These are phyloP conservation scores for Spodoptera exigua DNA, from an alignment of 2,888 invertebrate species.

Conservation along the genomic window DNA sequence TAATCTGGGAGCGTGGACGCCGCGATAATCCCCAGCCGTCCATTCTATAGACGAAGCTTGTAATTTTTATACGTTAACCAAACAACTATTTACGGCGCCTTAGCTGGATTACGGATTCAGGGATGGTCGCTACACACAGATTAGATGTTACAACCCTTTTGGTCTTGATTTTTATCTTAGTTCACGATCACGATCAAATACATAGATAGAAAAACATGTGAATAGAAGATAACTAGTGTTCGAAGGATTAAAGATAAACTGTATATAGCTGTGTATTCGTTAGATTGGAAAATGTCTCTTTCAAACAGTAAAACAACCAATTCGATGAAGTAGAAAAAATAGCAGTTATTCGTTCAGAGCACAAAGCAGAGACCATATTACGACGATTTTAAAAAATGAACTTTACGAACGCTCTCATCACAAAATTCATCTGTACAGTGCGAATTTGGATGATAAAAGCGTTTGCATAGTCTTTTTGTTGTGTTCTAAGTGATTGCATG, in stretches of 20 bases:
- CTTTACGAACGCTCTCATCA: neutral
- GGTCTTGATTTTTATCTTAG: neutral
- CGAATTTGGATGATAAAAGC: conserved; percentile 10
- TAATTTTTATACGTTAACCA: conserved; percentile 75
- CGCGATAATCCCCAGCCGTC: conserved; percentile 81
- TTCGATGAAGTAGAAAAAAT: no score
- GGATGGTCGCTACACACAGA: conserved; percentile 14
- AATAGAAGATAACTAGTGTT: no score
- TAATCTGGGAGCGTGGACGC: conserved; percentile 82
- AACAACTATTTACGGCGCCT: conserved; percentile 57
- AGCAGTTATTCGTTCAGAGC: neutral
- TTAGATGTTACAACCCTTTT: neutral
- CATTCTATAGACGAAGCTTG: conserved; percentile 74
- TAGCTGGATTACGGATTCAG: conserved; percentile 33
- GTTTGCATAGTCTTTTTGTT: conserved; percentile 10
- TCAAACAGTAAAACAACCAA: no score
- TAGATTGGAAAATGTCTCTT: no score
- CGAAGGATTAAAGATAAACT: no score
- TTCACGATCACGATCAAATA: no score
- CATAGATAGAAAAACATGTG: no score
- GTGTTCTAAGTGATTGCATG: conserved; percentile 48
- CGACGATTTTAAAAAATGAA: neutral
- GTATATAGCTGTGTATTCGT: no score
- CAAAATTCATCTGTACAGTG: neutral
- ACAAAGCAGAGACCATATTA: neutral